These are phyloP conservation scores for Microplitis manilae DNA, from an alignment of 2,888 invertebrate species.

Conservation along the genomic window DNA sequence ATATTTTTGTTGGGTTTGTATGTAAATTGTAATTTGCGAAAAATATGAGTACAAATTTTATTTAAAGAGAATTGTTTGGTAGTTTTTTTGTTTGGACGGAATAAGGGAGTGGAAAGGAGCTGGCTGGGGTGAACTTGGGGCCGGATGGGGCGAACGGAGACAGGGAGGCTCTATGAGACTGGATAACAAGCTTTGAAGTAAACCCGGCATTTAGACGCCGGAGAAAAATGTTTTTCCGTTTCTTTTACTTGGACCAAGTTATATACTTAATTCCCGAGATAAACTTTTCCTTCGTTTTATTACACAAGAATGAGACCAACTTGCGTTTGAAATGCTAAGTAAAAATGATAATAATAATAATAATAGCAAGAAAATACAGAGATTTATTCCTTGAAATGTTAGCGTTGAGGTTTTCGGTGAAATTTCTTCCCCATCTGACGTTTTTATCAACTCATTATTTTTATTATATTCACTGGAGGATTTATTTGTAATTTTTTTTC, in stretches of 20 bases:
- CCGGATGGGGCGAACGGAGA: constrained; percentile 43
- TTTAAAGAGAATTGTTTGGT: background rate
- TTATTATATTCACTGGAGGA: background rate
- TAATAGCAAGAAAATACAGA: constrained; percentile 29
- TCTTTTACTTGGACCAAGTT: constrained; percentile 50
- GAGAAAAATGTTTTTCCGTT: constrained; percentile 67
- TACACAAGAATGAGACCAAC: constrained; percentile 40
- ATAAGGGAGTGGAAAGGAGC: constrained; percentile 25
- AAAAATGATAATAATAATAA: constrained; percentile 44
- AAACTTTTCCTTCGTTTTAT: constrained; percentile 61
- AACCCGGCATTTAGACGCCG: constrained; percentile 64
- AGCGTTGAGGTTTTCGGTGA: background rate
- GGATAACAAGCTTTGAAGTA: constrained; percentile 69
- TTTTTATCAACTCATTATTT: background rate
- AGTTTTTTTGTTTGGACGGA: constrained; percentile 25
- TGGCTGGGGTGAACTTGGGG: constrained; percentile 4
- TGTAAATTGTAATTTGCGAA: no score
- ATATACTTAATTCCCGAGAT: constrained; percentile 62
- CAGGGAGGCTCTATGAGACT: constrained; percentile 50
- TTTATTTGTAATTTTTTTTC: background rate
- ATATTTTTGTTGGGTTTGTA: constrained; percentile 2
- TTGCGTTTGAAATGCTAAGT: constrained; percentile 58
- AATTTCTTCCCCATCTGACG: background rate
- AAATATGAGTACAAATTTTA: no score
- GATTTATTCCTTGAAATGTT: constrained; percentile 18